Conservation (phyloP, 2,113 vertebrate genomes). For the Dromiciops gliroides region DNA sequence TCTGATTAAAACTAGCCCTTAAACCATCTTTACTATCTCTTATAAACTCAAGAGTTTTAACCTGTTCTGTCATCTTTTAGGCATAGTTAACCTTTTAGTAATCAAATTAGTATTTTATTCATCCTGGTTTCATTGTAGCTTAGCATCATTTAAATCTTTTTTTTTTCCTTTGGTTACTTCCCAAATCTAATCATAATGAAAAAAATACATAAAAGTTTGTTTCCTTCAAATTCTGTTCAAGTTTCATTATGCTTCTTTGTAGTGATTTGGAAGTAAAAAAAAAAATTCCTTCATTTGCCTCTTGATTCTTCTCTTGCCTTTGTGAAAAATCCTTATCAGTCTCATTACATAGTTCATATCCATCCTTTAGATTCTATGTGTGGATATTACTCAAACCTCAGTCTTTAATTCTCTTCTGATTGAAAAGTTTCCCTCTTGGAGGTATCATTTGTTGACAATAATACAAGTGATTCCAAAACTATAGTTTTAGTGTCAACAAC, state of each 20-base stretch:
- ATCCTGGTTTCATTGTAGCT: conserved; percentile 23
- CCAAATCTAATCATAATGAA: not conserved
- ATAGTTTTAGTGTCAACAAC: not conserved
- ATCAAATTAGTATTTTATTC: conserved; percentile 6
- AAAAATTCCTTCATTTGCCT: not conserved
- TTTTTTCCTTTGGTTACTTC: too few species aligned
- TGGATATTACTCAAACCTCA: not conserved
- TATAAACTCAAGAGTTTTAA: conserved; percentile 19
- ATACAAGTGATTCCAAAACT: not conserved
- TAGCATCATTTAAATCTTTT: conserved; percentile 8
- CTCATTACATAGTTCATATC: not conserved
- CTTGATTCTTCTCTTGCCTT: not conserved
- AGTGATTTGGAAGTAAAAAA: not conserved
- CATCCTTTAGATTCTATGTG: not conserved
- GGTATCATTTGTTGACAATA: not conserved
- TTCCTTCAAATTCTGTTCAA: not conserved
- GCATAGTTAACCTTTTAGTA: conserved; percentile 8
- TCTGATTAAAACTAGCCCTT: not conserved
- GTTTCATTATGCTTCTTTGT: not conserved
- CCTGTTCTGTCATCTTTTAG: not conserved
- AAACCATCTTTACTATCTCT: not conserved
- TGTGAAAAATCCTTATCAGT: not conserved
- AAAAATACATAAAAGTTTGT: too few species aligned
- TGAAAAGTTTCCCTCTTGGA: not conserved
- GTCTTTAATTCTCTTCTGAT: too few species aligned